phyloP scores from a whole-genome alignment of 35 echinoderm and acorn worm species.

The Lytechinus variegatus region DNA sequence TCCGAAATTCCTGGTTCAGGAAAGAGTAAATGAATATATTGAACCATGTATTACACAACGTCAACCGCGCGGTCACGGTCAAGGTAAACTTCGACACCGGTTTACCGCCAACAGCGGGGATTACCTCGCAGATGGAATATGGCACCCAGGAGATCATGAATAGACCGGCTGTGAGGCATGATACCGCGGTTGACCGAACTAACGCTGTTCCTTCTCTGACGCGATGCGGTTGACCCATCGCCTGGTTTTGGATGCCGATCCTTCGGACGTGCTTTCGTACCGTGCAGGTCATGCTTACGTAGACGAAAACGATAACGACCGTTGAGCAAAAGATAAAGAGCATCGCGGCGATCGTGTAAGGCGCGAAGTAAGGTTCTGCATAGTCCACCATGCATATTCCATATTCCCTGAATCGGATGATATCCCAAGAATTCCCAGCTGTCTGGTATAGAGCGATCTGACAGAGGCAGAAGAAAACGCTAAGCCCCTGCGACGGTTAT shows the following conservation, averaged over 20 bases:
- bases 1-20: background rate
- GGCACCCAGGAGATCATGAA: constrained; percentile 21
- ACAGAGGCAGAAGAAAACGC: background rate
- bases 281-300: background rate
- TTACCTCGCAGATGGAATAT: constrained; percentile 26
- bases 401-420: background rate
- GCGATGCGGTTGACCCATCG: background rate
- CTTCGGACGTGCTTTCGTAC: background rate
- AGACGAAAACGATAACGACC: background rate
- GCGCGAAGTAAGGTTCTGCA: background rate
- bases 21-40: background rate
- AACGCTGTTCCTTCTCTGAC: background rate
- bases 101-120: background rate
- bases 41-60: constrained; percentile 10
- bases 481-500: background rate
- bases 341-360: background rate
- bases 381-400: constrained; percentile 35
- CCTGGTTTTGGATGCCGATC: constrained; percentile 8
- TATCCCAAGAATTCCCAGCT: background rate
- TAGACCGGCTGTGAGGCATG: constrained; percentile 4
- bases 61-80: constrained; percentile 21
- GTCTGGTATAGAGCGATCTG: background rate
- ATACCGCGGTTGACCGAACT: background rate
- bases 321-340: background rate
- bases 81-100: background rate